Base-by-base conservation (phyloP, 2,797 vertebrate genomes). In the Etheostoma nigrum region DNA sequence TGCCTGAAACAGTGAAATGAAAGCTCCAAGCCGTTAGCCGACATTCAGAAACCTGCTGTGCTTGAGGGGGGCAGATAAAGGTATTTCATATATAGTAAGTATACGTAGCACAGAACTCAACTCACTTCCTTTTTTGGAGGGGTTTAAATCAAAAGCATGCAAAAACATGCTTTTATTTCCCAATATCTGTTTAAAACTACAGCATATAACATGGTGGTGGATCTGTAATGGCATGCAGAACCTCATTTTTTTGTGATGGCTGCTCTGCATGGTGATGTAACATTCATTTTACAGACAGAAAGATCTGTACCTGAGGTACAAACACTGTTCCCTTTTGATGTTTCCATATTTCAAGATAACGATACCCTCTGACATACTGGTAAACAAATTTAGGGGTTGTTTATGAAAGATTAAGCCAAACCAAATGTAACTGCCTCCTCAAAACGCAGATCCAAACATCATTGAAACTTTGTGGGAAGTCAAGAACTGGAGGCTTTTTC, bases 351-450 rank as follows among this genome's bases (percentile, higher is more conserved):
- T 59, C 59, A 33, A 58, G 76, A 79, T 67, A 55, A 76, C 45
- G 74, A 86, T 85, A 63, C 76, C 69, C 48, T 40, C 74, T 25
- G 67, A 85, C 80, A 73, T 67, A 67, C 60, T 49, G 64, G 74
- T 82, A 83, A 90, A 86, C 74, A 84, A 63, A 85, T 79, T 76
- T 67, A 57, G 58, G 74, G 58, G 53, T 58, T 84, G 75, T 85
- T 81, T 82, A 77, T 55, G 63, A 80, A 11, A 79, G 49, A 75
- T 80, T 77, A 77, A 74, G 61, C 72, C 49, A 45, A 72, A 60
- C 13, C 54, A 65, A 79, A 67, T 66, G 53, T 3, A 15, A 15
- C 27, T 25, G 63, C 63, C 77, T 63, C 54, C 42, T 72, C 58
- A 59, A 33, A 68, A 57, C 0, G 0, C 44, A 27, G 2, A 55